These are phyloP conservation scores for Drosophila punjabiensis DNA, from an alignment of 1,140 invertebrate genomes.

Conservation along the genomic window DNA sequence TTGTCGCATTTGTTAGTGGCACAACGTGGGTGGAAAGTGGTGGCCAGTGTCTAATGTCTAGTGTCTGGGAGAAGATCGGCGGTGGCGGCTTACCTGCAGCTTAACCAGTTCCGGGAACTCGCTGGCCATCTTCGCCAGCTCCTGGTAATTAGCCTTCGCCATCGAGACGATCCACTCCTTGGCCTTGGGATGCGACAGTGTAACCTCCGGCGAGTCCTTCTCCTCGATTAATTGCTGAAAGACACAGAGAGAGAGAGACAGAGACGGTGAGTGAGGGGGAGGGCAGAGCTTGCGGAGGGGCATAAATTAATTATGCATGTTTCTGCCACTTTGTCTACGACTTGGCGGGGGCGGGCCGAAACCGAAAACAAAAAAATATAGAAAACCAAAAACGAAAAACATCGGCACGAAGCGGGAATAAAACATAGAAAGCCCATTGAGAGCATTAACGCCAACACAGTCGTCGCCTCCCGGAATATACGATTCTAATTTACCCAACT, in stretches of 20 bases:
- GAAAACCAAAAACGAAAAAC: conserved; percentile 48
- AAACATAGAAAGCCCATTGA: conserved; percentile 84
- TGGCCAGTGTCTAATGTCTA: conserved; percentile 3
- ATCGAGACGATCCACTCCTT: conserved; percentile 94
- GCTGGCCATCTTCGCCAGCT: conserved; percentile 91
- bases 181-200: conserved; percentile 87
- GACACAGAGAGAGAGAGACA: conserved; percentile 33
- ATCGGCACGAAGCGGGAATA: conserved; percentile 66
- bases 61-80: neutral
- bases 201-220: conserved; percentile 76
- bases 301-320: conserved; percentile 83
- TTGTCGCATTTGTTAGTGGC: conserved; percentile 77
- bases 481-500: conserved; percentile 47
- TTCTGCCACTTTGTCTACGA: conserved; percentile 65
- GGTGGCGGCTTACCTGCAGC: conserved; percentile 89
- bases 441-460: conserved; percentile 81
- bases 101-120: conserved; percentile 93
- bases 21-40: conserved; percentile 9
- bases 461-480: conserved; percentile 67
- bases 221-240: conserved; percentile 78
- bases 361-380: conserved; percentile 28
- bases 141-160: conserved; percentile 93
- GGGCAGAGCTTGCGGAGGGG: conserved; percentile 28
- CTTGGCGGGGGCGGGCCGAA: conserved; percentile 31
- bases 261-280: neutral